Percentiles rank a stretch among this genome's conserved stretches.
Conservation (phyloP, 1,140 invertebrate genomes). For the Thalassaphorura encarpata region DNA sequence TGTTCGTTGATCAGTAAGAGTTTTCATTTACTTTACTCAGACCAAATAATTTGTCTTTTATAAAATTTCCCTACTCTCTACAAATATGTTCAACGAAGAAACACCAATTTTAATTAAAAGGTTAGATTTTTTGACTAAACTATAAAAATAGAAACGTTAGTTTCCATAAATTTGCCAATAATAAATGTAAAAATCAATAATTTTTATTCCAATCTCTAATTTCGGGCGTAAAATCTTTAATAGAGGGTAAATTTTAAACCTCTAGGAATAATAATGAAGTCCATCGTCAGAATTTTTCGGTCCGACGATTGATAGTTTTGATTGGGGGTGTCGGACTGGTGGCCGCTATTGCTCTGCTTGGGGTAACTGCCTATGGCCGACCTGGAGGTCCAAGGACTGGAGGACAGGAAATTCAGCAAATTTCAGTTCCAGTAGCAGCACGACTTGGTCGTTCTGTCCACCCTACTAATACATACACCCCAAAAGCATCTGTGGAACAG, state of each 20-base stretch:
- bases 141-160: too few species aligned
- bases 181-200: too few species aligned
- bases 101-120: too few species aligned
- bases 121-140: too few species aligned
- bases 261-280: conserved; percentile 13
- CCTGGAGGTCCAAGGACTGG: neutral
- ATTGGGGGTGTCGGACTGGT: neutral
- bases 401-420: neutral
- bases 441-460: too few species aligned
- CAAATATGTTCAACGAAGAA: too few species aligned
- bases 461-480: too few species aligned
- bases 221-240: neutral
- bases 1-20: too few species aligned
- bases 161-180: too few species aligned
- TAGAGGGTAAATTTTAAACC: neutral
- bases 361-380: neutral
- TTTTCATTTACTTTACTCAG: too few species aligned
- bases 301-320: neutral
- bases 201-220: neutral
- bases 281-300: neutral
- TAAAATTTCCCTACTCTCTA: too few species aligned
- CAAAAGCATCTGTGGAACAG: conserved; percentile 1
- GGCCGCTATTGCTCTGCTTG: neutral
- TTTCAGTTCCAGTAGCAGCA: neutral
- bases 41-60: too few species aligned